Evolutionary conservation across 2,888 invertebrate species (phyloP).

Genomic region (Notocelia uddmanniana): DNA sequence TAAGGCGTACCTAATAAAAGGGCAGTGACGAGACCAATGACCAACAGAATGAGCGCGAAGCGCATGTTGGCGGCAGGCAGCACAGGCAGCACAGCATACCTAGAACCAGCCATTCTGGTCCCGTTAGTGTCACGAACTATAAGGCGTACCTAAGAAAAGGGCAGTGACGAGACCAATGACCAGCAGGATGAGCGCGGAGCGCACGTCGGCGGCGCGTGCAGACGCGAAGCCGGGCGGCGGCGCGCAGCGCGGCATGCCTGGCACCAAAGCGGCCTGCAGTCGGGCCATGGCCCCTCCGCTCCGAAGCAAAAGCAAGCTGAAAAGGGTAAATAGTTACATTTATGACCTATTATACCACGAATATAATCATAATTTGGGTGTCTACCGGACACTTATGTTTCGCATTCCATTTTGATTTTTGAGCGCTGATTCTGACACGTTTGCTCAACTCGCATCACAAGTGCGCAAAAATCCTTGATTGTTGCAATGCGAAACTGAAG

Average conservation of each 20-base stretch:
- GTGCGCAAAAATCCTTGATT: too few species aligned
- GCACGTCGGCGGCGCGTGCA: conserved; percentile 86
- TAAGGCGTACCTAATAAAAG: conserved; percentile 61
- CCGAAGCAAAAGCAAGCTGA: conserved; percentile 71
- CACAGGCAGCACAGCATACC: too few species aligned
- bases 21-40: conserved; percentile 73
- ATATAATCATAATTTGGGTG: too few species aligned
- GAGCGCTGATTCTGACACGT: too few species aligned
- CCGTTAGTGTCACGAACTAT: background rate
- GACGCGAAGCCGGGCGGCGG: conserved; percentile 85
- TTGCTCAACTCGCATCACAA: too few species aligned
- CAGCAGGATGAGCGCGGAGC: conserved; percentile 84
- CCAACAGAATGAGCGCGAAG: conserved; percentile 56
- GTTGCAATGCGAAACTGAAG: too few species aligned
- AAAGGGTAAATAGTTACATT: background rate
- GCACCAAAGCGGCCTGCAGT: conserved; percentile 71
- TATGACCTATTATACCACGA: too few species aligned
- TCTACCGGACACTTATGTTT: too few species aligned
- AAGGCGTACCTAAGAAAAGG: conserved; percentile 61
- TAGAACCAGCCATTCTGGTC: too few species aligned
- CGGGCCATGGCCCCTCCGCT: conserved; percentile 71
- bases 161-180: conserved; percentile 74
- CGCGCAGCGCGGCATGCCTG: conserved; percentile 84
- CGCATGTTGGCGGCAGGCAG: too few species aligned
- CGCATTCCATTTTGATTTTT: too few species aligned